phyloP scores from a whole-genome alignment of 2,797 vertebrate species.

The Clarias fuscus region DNA sequence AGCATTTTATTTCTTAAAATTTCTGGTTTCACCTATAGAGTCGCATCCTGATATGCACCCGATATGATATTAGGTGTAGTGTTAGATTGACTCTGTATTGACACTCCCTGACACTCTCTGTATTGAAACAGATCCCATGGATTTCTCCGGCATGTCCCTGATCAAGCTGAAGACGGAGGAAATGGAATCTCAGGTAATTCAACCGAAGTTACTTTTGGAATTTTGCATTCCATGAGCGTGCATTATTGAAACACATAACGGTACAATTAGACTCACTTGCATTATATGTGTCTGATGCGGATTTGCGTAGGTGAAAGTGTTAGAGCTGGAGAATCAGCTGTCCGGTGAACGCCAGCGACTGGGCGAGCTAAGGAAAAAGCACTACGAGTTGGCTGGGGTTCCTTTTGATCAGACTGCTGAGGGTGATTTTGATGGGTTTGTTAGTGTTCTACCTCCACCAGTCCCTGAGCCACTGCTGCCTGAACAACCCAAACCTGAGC shows the following conservation, averaged over 20 bases:
- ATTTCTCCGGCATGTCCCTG: conserved; percentile 91
- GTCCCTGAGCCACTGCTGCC: conserved; percentile 34
- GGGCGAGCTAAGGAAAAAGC: conserved; percentile 91
- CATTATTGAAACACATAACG: background rate
- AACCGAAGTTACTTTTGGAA: background rate
- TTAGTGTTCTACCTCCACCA: conserved; percentile 51
- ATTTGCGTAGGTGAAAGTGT: conserved; percentile 83
- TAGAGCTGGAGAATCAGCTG: conserved; percentile 90
- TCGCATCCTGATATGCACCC: background rate
- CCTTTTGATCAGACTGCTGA: background rate
- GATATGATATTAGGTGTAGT: background rate
- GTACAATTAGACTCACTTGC: background rate
- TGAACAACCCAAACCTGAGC: conserved; percentile 5
- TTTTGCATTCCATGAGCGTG: background rate
- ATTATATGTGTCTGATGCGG: background rate
- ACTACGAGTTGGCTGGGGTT: conserved; percentile 81
- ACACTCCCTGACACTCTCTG: too few relatives aligned
- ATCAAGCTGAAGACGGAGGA: conserved; percentile 96
- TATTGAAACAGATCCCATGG: conserved; percentile 88
- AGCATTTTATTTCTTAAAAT: background rate
- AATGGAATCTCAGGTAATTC: conserved; percentile 92
- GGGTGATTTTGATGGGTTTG: conserved; percentile 36
- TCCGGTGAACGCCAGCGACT: conserved; percentile 89
- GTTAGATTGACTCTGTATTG: background rate
- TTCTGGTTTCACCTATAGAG: too few relatives aligned